Evolutionary conservation across 2,888 invertebrate genomes (phyloP).

Genomic region (Drosophila meridiana): DNA sequence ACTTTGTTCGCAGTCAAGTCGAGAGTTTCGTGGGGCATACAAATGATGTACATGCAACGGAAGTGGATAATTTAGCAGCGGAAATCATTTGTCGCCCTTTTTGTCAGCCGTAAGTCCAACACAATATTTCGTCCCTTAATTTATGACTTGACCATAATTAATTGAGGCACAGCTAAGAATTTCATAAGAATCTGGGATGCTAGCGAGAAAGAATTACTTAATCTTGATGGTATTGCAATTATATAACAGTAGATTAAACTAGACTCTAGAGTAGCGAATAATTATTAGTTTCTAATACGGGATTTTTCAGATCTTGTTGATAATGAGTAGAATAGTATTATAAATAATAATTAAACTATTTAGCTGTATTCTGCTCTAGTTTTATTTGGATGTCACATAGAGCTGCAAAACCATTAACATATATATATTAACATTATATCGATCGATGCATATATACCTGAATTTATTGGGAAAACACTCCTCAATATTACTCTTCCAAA

Average conservation of each 20-base stretch:
- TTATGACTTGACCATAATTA: slow-evolving; percentile 40
- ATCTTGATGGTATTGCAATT: neutral
- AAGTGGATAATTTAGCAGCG: slow-evolving; percentile 74
- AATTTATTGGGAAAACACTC: no score
- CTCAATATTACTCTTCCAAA: no score
- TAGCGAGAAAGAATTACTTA: no score
- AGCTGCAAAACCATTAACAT: no score
- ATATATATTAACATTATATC: no score
- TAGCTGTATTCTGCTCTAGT: no score
- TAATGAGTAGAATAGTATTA: no score
- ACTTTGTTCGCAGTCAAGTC: slow-evolving; percentile 53
- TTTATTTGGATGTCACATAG: no score
- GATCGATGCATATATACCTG: no score
- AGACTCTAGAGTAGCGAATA: neutral
- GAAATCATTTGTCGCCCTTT: slow-evolving; percentile 76
- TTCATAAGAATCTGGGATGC: neutral
- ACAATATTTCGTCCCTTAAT: slow-evolving; percentile 41
- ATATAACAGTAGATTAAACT: neutral
- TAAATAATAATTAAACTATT: no score
- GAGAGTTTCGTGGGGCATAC: slow-evolving; percentile 33
- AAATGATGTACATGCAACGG: slow-evolving; percentile 73
- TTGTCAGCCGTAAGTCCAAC: slow-evolving; percentile 68
- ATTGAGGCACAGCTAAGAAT: slow-evolving; percentile 22
- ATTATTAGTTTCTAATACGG: no score
- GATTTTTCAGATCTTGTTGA: no score